Percentiles rank a stretch among this genome's conserved stretches.
Conservation (phyloP, 2,797 vertebrate genomes). For the Pseudomugil gertrudae region DNA sequence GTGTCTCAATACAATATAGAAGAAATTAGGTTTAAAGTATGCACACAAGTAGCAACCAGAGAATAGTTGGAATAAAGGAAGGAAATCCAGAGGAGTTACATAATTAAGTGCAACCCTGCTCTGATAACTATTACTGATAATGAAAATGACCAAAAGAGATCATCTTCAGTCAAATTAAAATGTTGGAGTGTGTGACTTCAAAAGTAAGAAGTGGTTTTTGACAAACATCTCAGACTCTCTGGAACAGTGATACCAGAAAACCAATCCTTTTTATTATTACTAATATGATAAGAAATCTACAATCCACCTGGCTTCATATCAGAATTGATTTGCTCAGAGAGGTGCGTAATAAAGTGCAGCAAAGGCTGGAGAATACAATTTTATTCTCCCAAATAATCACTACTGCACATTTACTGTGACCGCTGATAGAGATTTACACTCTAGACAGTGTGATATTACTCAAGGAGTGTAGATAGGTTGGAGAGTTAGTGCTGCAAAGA, state of each 20-base stretch:
- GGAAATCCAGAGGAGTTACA: constrained; percentile 4
- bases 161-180: constrained; percentile 1
- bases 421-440: constrained; percentile 40
- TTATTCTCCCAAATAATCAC: constrained; percentile 17
- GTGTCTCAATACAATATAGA: background rate
- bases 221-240: constrained; percentile 1
- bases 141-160: background rate
- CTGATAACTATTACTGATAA: constrained; percentile 12
- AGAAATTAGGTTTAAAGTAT: constrained; percentile 4
- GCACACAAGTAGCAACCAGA: no score
- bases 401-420: constrained; percentile 24
- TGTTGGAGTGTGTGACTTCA: background rate
- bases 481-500: constrained; percentile 26
- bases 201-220: background rate
- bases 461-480: constrained; percentile 11
- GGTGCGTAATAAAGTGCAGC: background rate
- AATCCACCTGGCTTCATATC: constrained; percentile 12
- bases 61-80: constrained; percentile 1
- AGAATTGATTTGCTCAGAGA: constrained; percentile 11
- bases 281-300: constrained; percentile 9
- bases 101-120: constrained; percentile 12
- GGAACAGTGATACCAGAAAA: background rate
- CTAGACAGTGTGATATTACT: constrained; percentile 30
- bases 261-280: background rate
- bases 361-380: constrained; percentile 20